Evolutionary conservation across 2,888 invertebrate genomes (phyloP).

Genomic region (Podotricha telesiphe): DNA sequence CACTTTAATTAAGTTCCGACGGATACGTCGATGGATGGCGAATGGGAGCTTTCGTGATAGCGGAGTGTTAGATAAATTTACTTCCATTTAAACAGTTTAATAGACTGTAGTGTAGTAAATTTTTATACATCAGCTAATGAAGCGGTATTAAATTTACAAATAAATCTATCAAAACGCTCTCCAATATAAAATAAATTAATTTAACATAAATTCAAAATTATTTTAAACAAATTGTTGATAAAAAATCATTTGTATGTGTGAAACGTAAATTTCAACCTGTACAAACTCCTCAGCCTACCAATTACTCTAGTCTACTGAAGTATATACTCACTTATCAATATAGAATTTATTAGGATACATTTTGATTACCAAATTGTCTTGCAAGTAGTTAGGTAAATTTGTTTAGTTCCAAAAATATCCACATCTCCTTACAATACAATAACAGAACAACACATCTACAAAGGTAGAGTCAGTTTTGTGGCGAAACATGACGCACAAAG

Average conservation of each 20-base stretch:
- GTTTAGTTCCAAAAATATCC: not conserved
- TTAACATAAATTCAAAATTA: no score
- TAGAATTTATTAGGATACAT: no score
- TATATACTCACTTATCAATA: no score
- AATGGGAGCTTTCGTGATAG: slow-evolving; percentile 29
- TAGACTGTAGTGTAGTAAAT: not conserved
- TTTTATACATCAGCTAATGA: not conserved
- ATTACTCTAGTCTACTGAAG: no score
- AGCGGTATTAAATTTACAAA: not conserved
- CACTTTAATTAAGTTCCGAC: slow-evolving; percentile 44
- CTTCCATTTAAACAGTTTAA: slow-evolving; percentile 15
- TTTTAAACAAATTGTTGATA: no score
- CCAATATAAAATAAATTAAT: no score
- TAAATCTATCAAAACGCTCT: not conserved
- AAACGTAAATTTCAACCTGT: no score
- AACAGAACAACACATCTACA: slow-evolving; percentile 10
- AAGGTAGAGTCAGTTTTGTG: slow-evolving; percentile 17
- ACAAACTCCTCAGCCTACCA: no score
- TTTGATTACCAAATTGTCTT: no score
- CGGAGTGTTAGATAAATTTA: slow-evolving; percentile 23
- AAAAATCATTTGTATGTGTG: no score
- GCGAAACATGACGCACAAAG: slow-evolving; percentile 23
- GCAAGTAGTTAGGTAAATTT: no score
- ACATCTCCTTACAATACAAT: slow-evolving; percentile 4
- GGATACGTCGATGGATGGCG: slow-evolving; percentile 40